These are phyloP conservation scores for Dendronephthya gigantea DNA, from an alignment of 64 coral and sea anemone species.

Conservation along the genomic window DNA sequence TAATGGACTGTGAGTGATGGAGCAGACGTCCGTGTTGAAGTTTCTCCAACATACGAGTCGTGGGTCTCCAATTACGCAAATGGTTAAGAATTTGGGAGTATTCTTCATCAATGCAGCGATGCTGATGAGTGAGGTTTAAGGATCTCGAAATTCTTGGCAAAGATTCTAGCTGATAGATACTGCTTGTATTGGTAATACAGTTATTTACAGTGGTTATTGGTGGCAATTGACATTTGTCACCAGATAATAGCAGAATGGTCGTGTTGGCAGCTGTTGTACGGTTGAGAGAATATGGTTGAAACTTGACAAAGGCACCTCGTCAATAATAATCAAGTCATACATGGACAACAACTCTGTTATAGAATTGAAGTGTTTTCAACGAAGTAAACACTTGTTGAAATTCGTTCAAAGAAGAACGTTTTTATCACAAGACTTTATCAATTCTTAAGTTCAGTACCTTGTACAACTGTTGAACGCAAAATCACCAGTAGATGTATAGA, in stretches of 20 bases:
- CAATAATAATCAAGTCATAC: constrained; percentile 32
- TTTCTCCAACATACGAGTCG: neutral
- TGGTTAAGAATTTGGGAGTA: neutral
- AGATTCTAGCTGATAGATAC: neutral
- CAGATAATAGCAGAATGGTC: constrained; percentile 24
- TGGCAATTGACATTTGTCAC: constrained; percentile 48
- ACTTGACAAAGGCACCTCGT: neutral
- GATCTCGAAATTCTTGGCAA: neutral
- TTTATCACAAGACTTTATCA: too few species aligned
- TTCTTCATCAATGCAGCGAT: neutral
- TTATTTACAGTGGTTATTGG: neutral
- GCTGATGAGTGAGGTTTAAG: neutral
- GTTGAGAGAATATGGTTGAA: constrained; percentile 8
- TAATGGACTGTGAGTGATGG: neutral
- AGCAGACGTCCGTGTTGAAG: neutral
- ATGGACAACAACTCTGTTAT: too few species aligned
- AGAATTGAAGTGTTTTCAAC: too few species aligned
- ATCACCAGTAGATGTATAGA: too few species aligned
- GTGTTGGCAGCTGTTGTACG: neutral
- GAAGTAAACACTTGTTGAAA: too few species aligned
- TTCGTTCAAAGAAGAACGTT: too few species aligned
- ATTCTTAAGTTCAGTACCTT: too few species aligned
- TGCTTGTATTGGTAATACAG: neutral
- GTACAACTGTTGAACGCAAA: too few species aligned
- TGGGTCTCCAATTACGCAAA: neutral